Percentiles rank a stretch among this genome's conserved stretches.
Conservation (phyloP, 2,888 invertebrate species). For the Polia nebulosa region DNA sequence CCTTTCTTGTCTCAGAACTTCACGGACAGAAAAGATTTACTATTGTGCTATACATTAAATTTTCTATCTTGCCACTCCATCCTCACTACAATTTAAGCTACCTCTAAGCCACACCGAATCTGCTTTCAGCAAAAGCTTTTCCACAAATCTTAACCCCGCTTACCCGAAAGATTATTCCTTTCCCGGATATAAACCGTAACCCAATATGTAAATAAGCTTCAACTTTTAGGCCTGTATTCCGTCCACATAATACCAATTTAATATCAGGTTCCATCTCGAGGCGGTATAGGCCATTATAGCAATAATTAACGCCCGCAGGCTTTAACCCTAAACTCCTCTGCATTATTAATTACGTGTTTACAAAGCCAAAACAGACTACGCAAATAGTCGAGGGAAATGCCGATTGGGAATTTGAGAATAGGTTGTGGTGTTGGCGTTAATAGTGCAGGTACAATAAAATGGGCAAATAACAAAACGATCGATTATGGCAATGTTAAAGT, state of each 20-base stretch:
- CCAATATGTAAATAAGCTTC: slow-evolving; percentile 43
- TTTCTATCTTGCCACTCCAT: not conserved
- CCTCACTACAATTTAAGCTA: not conserved
- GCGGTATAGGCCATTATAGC: slow-evolving; percentile 27
- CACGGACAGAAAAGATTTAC: slow-evolving; percentile 7
- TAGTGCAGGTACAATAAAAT: not conserved
- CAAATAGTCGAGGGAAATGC: slow-evolving; percentile 16
- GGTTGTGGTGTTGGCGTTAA: not conserved
- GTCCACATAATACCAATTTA: slow-evolving; percentile 49
- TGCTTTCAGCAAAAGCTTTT: not conserved
- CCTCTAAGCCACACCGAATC: not conserved
- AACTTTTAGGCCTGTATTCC: slow-evolving; percentile 25
- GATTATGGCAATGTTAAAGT: not conserved
- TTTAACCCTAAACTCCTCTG: slow-evolving; percentile 29
- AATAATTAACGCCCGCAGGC: slow-evolving; percentile 44
- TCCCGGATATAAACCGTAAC: slow-evolving; percentile 23
- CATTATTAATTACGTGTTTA: slow-evolving; percentile 41
- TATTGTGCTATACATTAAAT: slow-evolving; percentile 3
- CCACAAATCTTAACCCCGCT: slow-evolving; percentile 9
- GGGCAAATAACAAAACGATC: not conserved
- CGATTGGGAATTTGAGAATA: not conserved
- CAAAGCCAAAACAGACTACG: slow-evolving; percentile 24
- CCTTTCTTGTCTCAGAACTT: not conserved
- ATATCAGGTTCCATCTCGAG: slow-evolving; percentile 41
- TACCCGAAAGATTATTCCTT: slow-evolving; percentile 3